Conservation (phyloP, 1,140 invertebrate species). For the Drosophila ohnishii region DNA sequence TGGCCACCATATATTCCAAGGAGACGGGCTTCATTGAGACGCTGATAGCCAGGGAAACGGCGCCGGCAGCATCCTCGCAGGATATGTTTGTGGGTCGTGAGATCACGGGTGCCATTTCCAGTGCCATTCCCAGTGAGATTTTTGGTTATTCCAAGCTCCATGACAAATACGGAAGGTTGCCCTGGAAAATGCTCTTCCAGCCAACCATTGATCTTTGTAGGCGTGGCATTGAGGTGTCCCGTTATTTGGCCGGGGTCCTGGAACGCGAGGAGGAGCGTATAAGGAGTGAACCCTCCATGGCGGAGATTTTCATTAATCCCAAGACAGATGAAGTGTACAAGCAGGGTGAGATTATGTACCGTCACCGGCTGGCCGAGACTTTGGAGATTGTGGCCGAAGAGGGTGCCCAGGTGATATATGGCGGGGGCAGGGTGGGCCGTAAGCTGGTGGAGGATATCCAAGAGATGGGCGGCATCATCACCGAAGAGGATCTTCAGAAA, state of each 20-base stretch:
- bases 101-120: conserved; percentile 87
- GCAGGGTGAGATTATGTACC: conserved; percentile 88
- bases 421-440: conserved; percentile 87
- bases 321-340: conserved; percentile 86
- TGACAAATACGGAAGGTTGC: conserved; percentile 88
- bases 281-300: conserved; percentile 85
- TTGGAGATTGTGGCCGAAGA: conserved; percentile 88
- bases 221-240: conserved; percentile 88
- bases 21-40: conserved; percentile 85
- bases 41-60: conserved; percentile 92
- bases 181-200: conserved; percentile 91
- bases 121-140: conserved; percentile 96
- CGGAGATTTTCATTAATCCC: conserved; percentile 88
- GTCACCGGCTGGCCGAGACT: conserved; percentile 89
- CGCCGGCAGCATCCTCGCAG: conserved; percentile 87
- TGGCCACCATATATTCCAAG: conserved; percentile 91
- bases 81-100: conserved; percentile 87
- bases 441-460: conserved; percentile 88
- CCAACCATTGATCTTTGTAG: conserved; percentile 91
- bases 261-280: conserved; percentile 85
- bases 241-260: conserved; percentile 88
- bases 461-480: conserved; percentile 89
- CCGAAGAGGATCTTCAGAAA: conserved; percentile 88
- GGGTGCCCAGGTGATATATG: conserved; percentile 87
- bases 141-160: conserved; percentile 93